phyloP scores from a whole-genome alignment of 2,113 vertebrate genomes.

The Artemisiospiza belli region DNA sequence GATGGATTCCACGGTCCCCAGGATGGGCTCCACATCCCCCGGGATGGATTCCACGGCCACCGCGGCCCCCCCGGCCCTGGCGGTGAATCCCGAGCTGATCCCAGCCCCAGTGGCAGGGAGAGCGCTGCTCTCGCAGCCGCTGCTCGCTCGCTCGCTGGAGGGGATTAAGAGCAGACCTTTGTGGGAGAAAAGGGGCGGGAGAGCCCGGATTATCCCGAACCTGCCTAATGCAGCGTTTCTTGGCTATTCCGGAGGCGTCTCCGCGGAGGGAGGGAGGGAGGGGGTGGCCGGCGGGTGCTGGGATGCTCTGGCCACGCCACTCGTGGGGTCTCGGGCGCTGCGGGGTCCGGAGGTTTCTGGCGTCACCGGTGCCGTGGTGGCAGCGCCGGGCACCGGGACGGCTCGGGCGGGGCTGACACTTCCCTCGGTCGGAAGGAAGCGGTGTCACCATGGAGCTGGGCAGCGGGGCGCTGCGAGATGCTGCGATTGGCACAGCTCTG shows the following conservation, averaged over 20 bases:
- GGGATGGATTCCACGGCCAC: fast-evolving
- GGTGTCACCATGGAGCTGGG: not conserved
- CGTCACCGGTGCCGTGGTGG: fast-evolving
- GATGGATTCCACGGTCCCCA: fast-evolving
- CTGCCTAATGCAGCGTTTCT: conserved; percentile 4
- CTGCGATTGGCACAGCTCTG: not conserved
- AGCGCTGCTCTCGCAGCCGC: not conserved
- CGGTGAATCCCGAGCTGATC: not conserved
- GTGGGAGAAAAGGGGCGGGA: conserved; percentile 23
- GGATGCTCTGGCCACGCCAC: fast-evolving
- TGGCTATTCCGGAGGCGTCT: not conserved
- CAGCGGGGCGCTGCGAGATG: fast-evolving
- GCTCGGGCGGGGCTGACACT: fast-evolving
- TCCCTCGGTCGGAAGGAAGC: fast-evolving
- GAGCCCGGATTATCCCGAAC: not conserved
- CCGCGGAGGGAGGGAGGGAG: not conserved
- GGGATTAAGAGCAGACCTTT: conserved; percentile 20
- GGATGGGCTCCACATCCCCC: too few relatives aligned
- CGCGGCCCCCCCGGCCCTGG: not conserved
- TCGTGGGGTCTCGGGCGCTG: fast-evolving
- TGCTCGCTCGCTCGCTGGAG: not conserved
- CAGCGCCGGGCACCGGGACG: fast-evolving
- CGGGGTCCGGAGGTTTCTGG: fast-evolving
- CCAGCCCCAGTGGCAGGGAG: not conserved
- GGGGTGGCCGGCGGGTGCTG: fast-evolving